Conservation (phyloP, 2,797 vertebrate genomes). For the Oryzias sinensis region DNA sequence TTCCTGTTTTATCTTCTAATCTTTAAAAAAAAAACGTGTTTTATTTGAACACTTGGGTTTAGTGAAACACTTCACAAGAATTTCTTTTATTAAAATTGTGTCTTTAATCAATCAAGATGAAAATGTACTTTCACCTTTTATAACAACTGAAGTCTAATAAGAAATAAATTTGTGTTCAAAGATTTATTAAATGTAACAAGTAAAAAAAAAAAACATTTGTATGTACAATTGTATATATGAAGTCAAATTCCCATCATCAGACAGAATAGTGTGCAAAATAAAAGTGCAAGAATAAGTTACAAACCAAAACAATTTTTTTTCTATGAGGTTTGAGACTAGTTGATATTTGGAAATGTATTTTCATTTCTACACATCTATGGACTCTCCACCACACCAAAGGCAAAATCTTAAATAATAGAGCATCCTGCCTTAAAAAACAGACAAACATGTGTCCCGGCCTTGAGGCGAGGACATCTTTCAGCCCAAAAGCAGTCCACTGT, state of each 20-base stretch:
- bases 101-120: conserved; percentile 27
- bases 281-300: conserved; percentile 63
- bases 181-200: conserved; percentile 33
- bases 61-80: conserved; percentile 3
- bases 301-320: conserved; percentile 25
- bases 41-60: conserved; percentile 33
- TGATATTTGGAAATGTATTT: conserved; percentile 51
- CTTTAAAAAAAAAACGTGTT: background rate
- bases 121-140: conserved; percentile 12
- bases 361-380: conserved; percentile 52
- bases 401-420: conserved; percentile 29
- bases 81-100: conserved; percentile 14
- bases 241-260: conserved; percentile 49
- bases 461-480: conserved; percentile 34
- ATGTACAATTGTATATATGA: conserved; percentile 52
- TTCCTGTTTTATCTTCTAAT: conserved; percentile 4
- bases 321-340: conserved; percentile 29
- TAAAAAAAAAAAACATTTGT: conserved; percentile 13
- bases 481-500: conserved; percentile 55
- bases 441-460: conserved; percentile 51
- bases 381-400: conserved; percentile 54
- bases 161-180: conserved; percentile 24
- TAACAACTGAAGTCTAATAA: conserved; percentile 18
- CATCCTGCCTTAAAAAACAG: conserved; percentile 37
- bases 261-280: conserved; percentile 61